phyloP scores from a whole-genome alignment of 2,888 invertebrate genomes.

The Ichneumoninae sp. region DNA sequence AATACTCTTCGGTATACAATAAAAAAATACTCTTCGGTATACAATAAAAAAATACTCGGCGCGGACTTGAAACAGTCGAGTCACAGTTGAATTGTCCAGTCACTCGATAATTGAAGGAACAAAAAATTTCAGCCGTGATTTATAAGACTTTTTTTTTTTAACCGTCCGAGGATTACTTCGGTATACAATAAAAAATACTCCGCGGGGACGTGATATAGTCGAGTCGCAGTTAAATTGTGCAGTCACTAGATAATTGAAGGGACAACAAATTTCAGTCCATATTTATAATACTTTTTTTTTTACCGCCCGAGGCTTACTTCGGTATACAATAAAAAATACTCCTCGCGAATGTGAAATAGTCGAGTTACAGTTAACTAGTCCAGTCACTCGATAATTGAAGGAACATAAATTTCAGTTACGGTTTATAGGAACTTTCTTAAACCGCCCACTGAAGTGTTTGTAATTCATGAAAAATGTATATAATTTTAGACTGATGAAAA shows the following conservation, averaged over 20 bases:
- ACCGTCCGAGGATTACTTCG: not conserved
- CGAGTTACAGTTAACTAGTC: not conserved
- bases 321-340: not conserved
- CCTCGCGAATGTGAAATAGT: not conserved
- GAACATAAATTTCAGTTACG: too few species aligned
- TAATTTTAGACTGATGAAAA: too few species aligned
- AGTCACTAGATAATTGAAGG: not conserved
- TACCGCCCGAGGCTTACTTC: not conserved
- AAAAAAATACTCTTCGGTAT: constrained; percentile 2
- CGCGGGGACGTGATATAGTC: not conserved
- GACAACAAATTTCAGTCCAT: too few species aligned
- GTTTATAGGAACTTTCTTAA: too few species aligned
- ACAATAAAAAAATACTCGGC: not conserved
- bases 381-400: not conserved
- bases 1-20: not conserved
- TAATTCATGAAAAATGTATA: too few species aligned
- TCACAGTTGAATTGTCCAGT: not conserved
- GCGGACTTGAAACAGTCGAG: not conserved
- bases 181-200: not conserved
- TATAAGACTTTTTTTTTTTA: too few species aligned
- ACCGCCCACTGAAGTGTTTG: too few species aligned
- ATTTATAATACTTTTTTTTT: too few species aligned
- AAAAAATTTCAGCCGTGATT: too few species aligned
- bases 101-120: not conserved
- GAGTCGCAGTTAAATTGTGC: not conserved